These are phyloP conservation scores for Perca flavescens DNA, from an alignment of 2,113 vertebrate genomes.

Conservation along the genomic window DNA sequence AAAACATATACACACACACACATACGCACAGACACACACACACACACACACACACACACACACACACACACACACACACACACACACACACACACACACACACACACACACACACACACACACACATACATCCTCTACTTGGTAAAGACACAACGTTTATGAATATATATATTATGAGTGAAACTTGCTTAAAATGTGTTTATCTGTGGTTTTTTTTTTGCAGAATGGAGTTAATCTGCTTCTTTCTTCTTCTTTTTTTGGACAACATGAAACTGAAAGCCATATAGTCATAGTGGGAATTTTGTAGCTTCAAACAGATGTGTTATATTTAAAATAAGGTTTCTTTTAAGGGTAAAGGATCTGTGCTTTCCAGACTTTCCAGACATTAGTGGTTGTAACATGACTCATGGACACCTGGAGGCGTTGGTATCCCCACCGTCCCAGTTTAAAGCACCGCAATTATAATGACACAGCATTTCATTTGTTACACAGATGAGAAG, in stretches of 20 bases:
- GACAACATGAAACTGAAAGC: background rate
- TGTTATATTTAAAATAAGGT: background rate
- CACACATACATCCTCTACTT: background rate
- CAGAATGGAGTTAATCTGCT: no score
- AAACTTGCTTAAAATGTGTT: background rate
- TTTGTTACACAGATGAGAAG: constrained; percentile 15
- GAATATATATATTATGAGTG: constrained; percentile 8
- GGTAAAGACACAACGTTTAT: constrained; percentile 3
- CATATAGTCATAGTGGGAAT: background rate
- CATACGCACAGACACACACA: accelerated
- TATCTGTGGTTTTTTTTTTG: background rate
- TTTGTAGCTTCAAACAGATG: background rate
- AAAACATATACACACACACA: background rate
- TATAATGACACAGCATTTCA: constrained; percentile 19
- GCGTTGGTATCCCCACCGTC: constrained; percentile 13
- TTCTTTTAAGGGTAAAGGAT: background rate
- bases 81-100: no score
- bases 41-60: no score
- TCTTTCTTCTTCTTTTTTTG: no score
- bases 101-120: no score
- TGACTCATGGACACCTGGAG: constrained; percentile 52
- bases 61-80: no score
- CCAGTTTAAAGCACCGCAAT: constrained; percentile 17
- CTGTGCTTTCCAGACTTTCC: constrained; percentile 24
- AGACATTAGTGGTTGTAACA: constrained; percentile 31